Evolutionary conservation across 2,797 vertebrate genomes (phyloP), one percentile per base, ranked within the genome.

Genomic region (Nyctibius grandis): DNA sequence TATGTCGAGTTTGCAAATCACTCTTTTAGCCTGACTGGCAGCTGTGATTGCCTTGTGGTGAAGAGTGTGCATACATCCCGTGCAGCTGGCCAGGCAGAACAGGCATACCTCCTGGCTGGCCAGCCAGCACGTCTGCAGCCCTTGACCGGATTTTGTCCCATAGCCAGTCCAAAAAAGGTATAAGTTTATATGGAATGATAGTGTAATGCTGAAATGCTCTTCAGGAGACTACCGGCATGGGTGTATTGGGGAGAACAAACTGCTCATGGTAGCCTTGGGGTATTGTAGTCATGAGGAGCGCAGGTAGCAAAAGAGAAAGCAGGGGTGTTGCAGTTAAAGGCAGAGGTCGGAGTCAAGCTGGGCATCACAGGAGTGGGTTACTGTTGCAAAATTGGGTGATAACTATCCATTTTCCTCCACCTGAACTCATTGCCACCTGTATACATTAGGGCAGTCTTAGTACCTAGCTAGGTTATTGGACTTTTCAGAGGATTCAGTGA

Each of bases 51-150:
- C 57, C 33, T 13, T 74, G 40, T 6, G 29, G 57, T 70, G 77
- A 48, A 40, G 38, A 64, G 22, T 8, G 42, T 75, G 33, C 15
- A 2, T 21, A 21, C 44, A 38, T 60, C 36, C 61, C 40, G 44
- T 56, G 44, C 77, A 51, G 23, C 72, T 92, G 84, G 23, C 28
- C 40, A 15, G 34, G 44, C 77, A 53, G 42, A 42, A 23, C 7
- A 6, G 8, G 25, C 14, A 5, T 29, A 26, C 15, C 33, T 77
- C 7, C 18, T 69, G 40, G 7, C 50, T 72, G 57, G 10, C 75
- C 1, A 9, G 26, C 25, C 18, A 33, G 44, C 54, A n/a, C 0
- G 0, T 25, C 28, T 53, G 28, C 48, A 59, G 21, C n/a, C 77
- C 53, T 56, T 61, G 48, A 5, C 33, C 25, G 67, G 60, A 33